Evolutionary conservation across 2,888 invertebrate species (phyloP).

Genomic region (Bombylius major): DNA sequence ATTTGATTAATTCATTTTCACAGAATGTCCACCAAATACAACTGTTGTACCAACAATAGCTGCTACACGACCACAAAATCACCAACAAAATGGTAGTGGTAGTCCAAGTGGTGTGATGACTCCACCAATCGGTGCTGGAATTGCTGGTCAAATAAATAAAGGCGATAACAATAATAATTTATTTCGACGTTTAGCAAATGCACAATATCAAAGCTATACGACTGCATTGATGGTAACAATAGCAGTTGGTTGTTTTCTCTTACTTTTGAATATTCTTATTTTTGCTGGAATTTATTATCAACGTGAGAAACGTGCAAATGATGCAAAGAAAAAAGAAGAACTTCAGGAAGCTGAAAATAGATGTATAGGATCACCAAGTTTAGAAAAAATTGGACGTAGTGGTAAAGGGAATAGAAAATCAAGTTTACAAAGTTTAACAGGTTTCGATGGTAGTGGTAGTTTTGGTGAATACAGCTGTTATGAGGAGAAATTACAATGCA

Average conservation of each 20-base stretch:
- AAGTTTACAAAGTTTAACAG: conserved; percentile 40
- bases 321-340: conserved; percentile 65
- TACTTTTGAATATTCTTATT: conserved; percentile 70
- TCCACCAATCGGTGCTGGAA: background rate
- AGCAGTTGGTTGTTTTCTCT: conserved; percentile 70
- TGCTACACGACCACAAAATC: conserved; percentile 21
- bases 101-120: conserved; percentile 2
- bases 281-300: conserved; percentile 84
- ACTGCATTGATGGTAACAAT: conserved; percentile 81
- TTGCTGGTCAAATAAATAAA: conserved; percentile 22
- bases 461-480: conserved; percentile 56
- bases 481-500: conserved; percentile 44
- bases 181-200: conserved; percentile 57
- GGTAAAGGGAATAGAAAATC: conserved; percentile 38
- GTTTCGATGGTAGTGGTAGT: conserved; percentile 23
- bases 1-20: background rate
- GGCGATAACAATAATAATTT: conserved; percentile 55
- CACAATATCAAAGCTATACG: conserved; percentile 78
- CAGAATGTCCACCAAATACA: conserved; percentile 58
- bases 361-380: conserved; percentile 38
- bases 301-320: conserved; percentile 50
- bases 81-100: conserved; percentile 14
- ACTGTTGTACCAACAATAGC: conserved; percentile 35
- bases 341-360: conserved; percentile 56
- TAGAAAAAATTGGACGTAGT: conserved; percentile 25